Evolutionary conservation across 2,797 vertebrate species (phyloP).

Genomic region (Lophotriccus pileatus): DNA sequence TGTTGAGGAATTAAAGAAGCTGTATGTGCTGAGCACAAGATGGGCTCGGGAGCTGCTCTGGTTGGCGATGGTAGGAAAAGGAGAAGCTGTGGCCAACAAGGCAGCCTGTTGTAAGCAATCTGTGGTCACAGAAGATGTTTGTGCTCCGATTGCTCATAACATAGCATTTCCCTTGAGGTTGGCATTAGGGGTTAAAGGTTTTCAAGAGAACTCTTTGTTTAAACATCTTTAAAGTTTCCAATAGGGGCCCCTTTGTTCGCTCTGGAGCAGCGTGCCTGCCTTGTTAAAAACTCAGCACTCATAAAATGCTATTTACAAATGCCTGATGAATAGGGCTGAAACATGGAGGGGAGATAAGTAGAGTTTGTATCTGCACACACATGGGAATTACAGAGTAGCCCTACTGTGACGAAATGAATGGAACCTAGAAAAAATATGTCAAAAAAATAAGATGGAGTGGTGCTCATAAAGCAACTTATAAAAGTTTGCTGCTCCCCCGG

Average conservation of each 20-base stretch:
- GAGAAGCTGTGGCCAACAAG: background rate
- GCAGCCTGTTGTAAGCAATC: background rate
- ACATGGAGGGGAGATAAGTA: background rate
- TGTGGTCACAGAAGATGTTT: background rate
- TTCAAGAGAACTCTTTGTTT: conserved; percentile 63
- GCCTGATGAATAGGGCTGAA: background rate
- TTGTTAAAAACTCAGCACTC: conserved; percentile 9
- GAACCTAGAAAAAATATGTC: background rate
- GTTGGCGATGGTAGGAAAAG: rapidly evolving
- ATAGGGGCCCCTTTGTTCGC: conserved; percentile 56
- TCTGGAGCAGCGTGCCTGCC: conserved; percentile 15
- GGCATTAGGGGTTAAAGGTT: conserved; percentile 62
- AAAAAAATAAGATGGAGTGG: background rate
- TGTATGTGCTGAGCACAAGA: background rate
- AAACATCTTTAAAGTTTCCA: conserved; percentile 50
- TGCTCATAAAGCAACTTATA: background rate
- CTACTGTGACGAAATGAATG: background rate
- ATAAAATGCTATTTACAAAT: conserved; percentile 68
- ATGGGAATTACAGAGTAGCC: background rate
- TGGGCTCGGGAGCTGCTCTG: background rate
- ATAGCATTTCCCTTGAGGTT: conserved; percentile 41
- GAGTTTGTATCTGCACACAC: background rate
- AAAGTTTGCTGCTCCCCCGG: background rate
- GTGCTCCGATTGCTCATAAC: conserved; percentile 20
- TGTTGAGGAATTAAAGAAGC: background rate